Evolutionary conservation across 2,113 vertebrate genomes (phyloP).

Genomic region (Alexandromys fortis): DNA sequence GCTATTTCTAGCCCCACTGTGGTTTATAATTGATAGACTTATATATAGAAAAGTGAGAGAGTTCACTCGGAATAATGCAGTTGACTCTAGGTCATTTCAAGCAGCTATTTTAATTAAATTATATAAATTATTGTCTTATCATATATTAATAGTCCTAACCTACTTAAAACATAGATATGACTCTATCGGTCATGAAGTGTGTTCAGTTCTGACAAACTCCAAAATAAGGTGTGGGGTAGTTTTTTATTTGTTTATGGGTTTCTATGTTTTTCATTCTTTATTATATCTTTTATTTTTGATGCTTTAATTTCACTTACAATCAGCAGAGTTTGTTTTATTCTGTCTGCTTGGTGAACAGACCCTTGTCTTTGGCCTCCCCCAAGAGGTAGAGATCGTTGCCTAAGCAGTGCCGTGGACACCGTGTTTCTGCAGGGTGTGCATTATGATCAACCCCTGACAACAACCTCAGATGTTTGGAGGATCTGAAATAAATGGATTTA

Average conservation of each 20-base stretch:
- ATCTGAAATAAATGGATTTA: conserved; percentile 55
- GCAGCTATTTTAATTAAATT: conserved; percentile 47
- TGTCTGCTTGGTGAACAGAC: not conserved
- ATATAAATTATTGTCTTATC: not conserved
- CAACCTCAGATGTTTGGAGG: conserved; percentile 18
- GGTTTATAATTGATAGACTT: not conserved
- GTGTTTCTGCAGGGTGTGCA: conserved; percentile 2
- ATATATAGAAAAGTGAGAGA: not conserved
- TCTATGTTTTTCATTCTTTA: not conserved
- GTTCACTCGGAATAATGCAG: not conserved
- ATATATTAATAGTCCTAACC: not conserved
- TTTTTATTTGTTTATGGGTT: not conserved
- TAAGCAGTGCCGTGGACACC: not conserved
- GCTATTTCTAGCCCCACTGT: not conserved
- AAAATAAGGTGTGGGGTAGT: not conserved
- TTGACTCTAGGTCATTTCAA: conserved; percentile 26
- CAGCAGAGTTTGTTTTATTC: not conserved
- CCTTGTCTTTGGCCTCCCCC: not conserved
- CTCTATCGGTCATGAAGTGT: not conserved
- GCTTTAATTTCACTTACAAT: not conserved
- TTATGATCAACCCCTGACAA: conserved; percentile 50
- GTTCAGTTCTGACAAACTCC: not conserved
- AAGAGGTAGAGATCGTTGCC: not conserved
- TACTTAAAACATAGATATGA: conserved; percentile 1
- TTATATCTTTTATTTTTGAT: not conserved